Base-by-base conservation (phyloP, 2,888 invertebrate species). In the Drosophila mimetica region DNA sequence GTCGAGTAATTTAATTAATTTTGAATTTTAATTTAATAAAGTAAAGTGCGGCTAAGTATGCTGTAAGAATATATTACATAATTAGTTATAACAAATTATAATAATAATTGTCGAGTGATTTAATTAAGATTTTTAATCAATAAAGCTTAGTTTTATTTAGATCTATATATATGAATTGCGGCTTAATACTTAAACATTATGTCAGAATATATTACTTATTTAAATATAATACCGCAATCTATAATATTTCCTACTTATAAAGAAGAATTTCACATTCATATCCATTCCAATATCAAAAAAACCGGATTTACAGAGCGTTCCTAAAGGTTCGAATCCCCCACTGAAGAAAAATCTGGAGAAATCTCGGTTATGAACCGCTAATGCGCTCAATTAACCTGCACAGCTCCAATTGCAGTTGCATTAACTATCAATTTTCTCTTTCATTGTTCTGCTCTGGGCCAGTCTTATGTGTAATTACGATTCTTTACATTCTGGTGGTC, bases 381-480 rank as follows among this genome's bases (percentile, higher is more conserved):
- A 82, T 82, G 83, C 72, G 79, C 74, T 61, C 86, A 82, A 87
- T 82, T 82, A 87, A 79, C 74, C 79, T 57, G 76, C 70, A 71
- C 57, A 78, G 41, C 53, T 59, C 65, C 67, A 60, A 66, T 74
- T 72, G 80, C 77, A 74, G 63, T 61, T 71, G 85, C 71, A 59
- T 86, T 71, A 67, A 61, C 82, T 87, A 79, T 82, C 82, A 79
- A 87, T 87, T 82, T 87, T 82, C 86, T 85, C 86, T 85, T 85
- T 86, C 81, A 86, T 80, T 85, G 79, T 82, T 61, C 70, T 65
- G 73, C 72, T 59, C 57, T 67, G 57, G 64, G 71, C 69, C 50
- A 46, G 64, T 39, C 48, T 25, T 14, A 41, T 11, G 7, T 44
- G 20, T 46, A 66, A 54, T 54, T 54, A 46, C 65, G 75, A 83